Evolutionary conservation across 2,113 vertebrate species (phyloP).

Genomic region (Spilogale gracilis): DNA sequence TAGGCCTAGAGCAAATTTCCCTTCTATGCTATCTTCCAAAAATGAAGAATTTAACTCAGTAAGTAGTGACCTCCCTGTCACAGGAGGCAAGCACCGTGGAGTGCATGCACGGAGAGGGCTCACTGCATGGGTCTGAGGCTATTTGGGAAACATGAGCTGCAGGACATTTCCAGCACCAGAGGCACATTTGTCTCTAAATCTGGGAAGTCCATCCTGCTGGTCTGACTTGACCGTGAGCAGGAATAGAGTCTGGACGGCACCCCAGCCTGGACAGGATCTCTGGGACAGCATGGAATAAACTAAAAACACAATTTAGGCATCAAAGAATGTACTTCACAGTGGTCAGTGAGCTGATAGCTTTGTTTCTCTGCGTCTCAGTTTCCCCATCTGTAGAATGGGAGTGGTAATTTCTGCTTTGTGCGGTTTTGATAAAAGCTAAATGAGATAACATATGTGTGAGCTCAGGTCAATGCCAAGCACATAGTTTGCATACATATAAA

Average conservation of each 20-base stretch:
- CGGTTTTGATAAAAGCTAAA: neutral
- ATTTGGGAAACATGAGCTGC: neutral
- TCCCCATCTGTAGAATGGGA: neutral
- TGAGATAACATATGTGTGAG: neutral
- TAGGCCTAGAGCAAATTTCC: neutral
- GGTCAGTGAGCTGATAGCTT: neutral
- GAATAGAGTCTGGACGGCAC: neutral
- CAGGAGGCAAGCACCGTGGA: neutral
- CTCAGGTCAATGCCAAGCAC: no score
- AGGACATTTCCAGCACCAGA: neutral
- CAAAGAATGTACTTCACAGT: neutral
- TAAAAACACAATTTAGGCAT: neutral
- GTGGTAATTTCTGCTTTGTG: neutral
- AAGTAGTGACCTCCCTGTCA: neutral
- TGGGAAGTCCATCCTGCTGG: neutral
- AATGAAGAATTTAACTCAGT: neutral
- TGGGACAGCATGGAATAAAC: neutral
- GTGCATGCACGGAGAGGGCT: no score
- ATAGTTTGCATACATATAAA: fast-evolving
- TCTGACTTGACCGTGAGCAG: neutral
- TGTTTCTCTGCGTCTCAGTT: neutral
- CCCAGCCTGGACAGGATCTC: neutral
- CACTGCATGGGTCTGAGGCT: neutral
- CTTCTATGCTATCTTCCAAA: neutral
- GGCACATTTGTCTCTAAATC: neutral